Evolutionary conservation across 2,888 invertebrate genomes (phyloP), one percentile per base, ranked within the genome.

Genomic region (Acleris cristana): DNA sequence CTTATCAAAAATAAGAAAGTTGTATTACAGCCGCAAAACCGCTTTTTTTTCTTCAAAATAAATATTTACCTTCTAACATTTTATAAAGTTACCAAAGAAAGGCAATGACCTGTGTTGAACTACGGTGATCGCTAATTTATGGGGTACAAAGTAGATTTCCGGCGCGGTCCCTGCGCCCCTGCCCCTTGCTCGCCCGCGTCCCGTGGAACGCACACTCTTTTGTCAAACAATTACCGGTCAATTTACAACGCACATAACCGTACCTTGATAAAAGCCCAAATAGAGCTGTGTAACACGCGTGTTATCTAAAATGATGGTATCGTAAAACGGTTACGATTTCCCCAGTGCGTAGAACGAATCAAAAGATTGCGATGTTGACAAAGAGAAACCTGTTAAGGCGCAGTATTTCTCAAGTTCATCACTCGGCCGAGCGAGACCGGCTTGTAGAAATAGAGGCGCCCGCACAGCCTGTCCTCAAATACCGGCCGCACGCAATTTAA

Each of bases 191-290:
- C 14, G 21, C 19, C n/a, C 16, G 59, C n/a, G n/a, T 44, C 61
- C 18, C n/a, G 23, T 45, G 40, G 40, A 53, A 19, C 30, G 51
- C 52, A 57, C 62, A 67, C 62, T 45, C 56, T 48, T 79, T 84
- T 87, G 84, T 86, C 80, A 81, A 82, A 78, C 85, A 84, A 87
- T 87, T 87, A 86, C 83, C 76, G 74, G 71, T 75, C 79, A 80
- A 83, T 85, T 83, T 81, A 81, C 75, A 79, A 72, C 75, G 72
- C 77, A 80, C 85, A 81, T 83, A 82, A 86, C 81, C 75, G 69
- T 65, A 45, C 67, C 52, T 69, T 72, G 79, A 79, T 82, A 71
- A 80, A 79, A 78, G 76, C 70, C 58, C 66, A 72, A 72, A 65
- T 64, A 68, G 26, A 62, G 18, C 57, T 58, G 19, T 55, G n/a